These are phyloP conservation scores for Patella depressa DNA, from an alignment of 2,888 invertebrate genomes.

Conservation along the genomic window DNA sequence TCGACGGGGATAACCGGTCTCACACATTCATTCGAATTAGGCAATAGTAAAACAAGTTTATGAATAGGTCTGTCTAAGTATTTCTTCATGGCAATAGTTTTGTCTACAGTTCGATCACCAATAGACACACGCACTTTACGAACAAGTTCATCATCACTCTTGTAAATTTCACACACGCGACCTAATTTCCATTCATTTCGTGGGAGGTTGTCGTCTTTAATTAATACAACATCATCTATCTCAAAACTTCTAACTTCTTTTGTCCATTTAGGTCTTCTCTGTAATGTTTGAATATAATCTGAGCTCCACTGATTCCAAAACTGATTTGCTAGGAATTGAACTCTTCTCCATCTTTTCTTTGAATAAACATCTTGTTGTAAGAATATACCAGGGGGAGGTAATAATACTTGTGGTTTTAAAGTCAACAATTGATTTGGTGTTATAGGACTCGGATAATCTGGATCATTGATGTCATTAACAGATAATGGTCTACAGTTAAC, in stretches of 20 bases:
- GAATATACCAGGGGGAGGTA: slow-evolving; percentile 17
- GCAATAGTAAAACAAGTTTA: not conserved
- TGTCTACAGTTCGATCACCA: slow-evolving; percentile 6
- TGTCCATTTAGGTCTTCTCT: slow-evolving; percentile 21
- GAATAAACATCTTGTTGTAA: slow-evolving; percentile 7
- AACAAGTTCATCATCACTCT: slow-evolving; percentile 19
- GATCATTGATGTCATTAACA: slow-evolving; percentile 17
- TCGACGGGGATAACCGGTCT: not conserved
- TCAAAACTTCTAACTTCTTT: not conserved
- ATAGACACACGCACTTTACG: slow-evolving; percentile 6
- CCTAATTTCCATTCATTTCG: slow-evolving; percentile 19
- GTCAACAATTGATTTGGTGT: slow-evolving; percentile 34
- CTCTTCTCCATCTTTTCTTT: slow-evolving; percentile 18
- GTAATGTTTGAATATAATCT: slow-evolving; percentile 20
- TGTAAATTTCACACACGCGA: slow-evolving; percentile 4
- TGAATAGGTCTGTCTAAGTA: not conserved
- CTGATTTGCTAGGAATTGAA: slow-evolving; percentile 11
- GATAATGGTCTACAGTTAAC: slow-evolving; percentile 40
- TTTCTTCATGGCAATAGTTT: not conserved
- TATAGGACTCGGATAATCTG: slow-evolving; percentile 25
- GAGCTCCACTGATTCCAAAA: slow-evolving; percentile 23
- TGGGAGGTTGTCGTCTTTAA: slow-evolving; percentile 14
- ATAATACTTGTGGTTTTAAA: not conserved
- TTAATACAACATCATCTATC: slow-evolving; percentile 22
- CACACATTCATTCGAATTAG: not conserved